Conservation (phyloP, 2,113 vertebrate species). For the Otocyon megalotis region DNA sequence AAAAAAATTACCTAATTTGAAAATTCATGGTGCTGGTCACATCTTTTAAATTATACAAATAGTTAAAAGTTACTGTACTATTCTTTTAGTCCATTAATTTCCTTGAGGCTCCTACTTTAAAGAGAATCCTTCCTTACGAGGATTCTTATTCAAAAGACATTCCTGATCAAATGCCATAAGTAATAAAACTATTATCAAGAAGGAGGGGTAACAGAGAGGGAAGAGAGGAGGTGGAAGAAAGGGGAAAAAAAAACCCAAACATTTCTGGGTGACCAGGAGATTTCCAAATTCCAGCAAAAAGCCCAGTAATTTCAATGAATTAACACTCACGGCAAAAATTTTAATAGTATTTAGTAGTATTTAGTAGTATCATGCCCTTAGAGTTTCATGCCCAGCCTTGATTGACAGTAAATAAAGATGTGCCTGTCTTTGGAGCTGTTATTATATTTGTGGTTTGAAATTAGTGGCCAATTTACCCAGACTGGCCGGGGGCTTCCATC, state of each 20-base stretch:
- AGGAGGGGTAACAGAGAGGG: background rate
- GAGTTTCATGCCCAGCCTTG: background rate
- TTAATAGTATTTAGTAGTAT: background rate
- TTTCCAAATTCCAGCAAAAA: background rate
- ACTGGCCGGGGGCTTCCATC: background rate
- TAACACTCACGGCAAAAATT: background rate
- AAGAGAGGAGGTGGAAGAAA: background rate
- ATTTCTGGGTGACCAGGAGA: background rate
- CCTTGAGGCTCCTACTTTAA: slow-evolving; percentile 1
- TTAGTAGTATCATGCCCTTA: background rate
- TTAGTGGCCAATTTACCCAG: background rate
- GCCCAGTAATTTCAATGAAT: background rate
- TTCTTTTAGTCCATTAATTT: slow-evolving; percentile 12
- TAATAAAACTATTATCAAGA: slow-evolving; percentile 44
- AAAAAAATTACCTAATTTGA: slow-evolving; percentile 35
- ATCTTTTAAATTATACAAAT: slow-evolving; percentile 41
- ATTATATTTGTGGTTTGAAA: background rate
- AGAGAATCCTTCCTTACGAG: slow-evolving; percentile 16
- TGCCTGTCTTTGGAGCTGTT: background rate
- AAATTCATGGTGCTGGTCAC: background rate
- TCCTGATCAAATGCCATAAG: background rate
- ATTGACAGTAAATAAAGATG: background rate
- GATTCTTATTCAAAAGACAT: background rate
- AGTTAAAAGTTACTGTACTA: slow-evolving; percentile 22
- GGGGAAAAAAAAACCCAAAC: background rate